Evolutionary conservation across 35 echinoderm and acorn worm species (phyloP).

Genomic region (Hemicentrotus pulcherrimus): DNA sequence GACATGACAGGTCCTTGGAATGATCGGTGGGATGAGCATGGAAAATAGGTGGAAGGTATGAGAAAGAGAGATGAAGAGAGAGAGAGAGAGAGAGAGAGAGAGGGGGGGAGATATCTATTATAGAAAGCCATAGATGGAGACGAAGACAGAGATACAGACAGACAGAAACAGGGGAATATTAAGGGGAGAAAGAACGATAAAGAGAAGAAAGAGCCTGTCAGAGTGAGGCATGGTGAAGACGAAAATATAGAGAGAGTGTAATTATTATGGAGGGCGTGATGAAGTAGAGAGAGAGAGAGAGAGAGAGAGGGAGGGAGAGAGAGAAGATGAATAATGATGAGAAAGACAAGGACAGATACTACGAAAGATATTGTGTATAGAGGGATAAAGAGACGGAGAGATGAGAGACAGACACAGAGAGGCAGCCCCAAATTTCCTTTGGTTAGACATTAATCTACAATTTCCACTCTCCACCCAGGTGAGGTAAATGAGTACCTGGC

Average conservation of each 20-base stretch:
- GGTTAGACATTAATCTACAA: no score
- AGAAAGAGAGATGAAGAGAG: not conserved
- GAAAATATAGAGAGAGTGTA: not conserved
- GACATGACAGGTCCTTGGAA: not conserved
- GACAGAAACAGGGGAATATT: no score
- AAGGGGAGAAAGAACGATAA: no score
- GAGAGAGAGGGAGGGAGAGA: not conserved
- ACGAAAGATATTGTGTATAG: no score
- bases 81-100: not conserved
- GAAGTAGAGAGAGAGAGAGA: not conserved
- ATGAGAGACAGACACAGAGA: not conserved
- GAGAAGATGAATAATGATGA: not conserved
- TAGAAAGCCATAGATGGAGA: no score
- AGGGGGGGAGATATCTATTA: no score
- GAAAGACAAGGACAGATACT: no score
- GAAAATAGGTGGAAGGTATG: not conserved
- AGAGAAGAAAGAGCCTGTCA: not conserved
- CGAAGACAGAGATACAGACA: no score
- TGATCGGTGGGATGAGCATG: not conserved
- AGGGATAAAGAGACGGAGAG: not conserved
- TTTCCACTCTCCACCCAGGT: no score
- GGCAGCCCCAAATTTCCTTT: no score
- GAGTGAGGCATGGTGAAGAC: not conserved
- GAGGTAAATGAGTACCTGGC: no score
- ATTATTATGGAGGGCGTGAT: no score